Evolutionary conservation across 1,140 invertebrate genomes (phyloP), one percentile per base, ranked within the genome.

Genomic region (Anastatus disparis): DNA sequence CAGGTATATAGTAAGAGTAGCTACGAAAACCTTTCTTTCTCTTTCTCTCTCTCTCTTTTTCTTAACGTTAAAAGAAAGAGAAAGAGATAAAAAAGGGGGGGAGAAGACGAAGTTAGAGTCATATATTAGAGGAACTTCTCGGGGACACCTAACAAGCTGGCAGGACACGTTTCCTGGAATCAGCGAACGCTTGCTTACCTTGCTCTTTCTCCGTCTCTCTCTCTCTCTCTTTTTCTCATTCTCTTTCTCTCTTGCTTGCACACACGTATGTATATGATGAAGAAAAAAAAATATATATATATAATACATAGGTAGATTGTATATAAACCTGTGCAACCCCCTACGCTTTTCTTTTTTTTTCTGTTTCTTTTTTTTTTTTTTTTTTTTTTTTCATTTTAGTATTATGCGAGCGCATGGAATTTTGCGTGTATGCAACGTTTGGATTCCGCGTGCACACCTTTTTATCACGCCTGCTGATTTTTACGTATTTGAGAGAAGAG

Each of bases 161-260:
- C 80, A 78, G 77, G 80, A 82, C 81, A 82, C 79, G 79, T 82
- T 82, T 82, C 81, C 81, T 81, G 81, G 81, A 82, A 82, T 80
- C 77, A 72, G 74, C 70, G 56, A 72, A 64, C 55, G 62, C 44
- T 58, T 48, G 64, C 55, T 53, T n/a, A n/a, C n/a, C n/a, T n/a
- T n/a, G n/a, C n/a, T n/a, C 31, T 7, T 29, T 27, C 7, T 38
- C 44, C 26, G 58, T 62, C 55, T 22, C 58, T 55, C 61, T 2
- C 50, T 53, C 31, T 64, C 44, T 56, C 65, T 44, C 35, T 26
- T 42, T 31, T 13, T 40, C 53, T 66, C 12, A 26, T 17, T 29
- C 56, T 70, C 2, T 70, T 63, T 42, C 53, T 42, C 4, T 52
- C 46, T 10, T 6, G 4, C 27, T 0, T 20, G n/a, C 9, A n/a